Percentiles rank a stretch among this genome's conserved stretches.
These are phyloP conservation scores for Eretmocerus hayati DNA, from an alignment of 2,888 invertebrate genomes.

Conservation along the genomic window DNA sequence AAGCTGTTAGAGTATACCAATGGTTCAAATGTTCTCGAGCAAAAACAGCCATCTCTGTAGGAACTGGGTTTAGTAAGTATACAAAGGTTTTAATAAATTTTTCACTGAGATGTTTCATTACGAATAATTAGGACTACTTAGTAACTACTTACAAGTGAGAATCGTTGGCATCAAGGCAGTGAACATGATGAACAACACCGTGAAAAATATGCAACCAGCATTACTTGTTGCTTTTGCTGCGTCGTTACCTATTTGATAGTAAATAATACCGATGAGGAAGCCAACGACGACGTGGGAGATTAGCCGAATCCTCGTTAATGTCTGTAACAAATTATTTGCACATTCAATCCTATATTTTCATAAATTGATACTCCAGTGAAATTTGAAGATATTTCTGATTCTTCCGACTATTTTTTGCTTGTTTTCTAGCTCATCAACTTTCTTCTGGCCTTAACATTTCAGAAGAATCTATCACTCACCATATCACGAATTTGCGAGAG, in stretches of 20 bases:
- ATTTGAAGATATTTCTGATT: no score
- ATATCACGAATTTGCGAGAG: slow-evolving; percentile 71
- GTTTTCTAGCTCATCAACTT: neutral
- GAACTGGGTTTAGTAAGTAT: slow-evolving; percentile 60
- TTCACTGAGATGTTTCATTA: neutral
- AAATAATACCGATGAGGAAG: slow-evolving; percentile 84
- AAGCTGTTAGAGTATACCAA: slow-evolving; percentile 95
- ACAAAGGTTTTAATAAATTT: neutral
- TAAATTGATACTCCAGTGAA: no score
- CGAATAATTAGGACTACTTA: neutral
- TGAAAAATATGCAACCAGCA: slow-evolving; percentile 92
- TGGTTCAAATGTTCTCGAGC: slow-evolving; percentile 92
- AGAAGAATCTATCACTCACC: slow-evolving; percentile 27
- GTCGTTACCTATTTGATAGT: slow-evolving; percentile 88
- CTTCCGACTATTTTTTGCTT: no score
- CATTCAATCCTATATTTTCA: no score
- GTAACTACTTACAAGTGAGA: slow-evolving; percentile 77
- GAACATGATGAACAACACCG: slow-evolving; percentile 93
- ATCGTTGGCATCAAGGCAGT: slow-evolving; percentile 99
- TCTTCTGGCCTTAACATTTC: no score
- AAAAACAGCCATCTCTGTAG: slow-evolving; percentile 91
- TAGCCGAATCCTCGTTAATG: slow-evolving; percentile 81
- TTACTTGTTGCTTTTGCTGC: slow-evolving; percentile 93
- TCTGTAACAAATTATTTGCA: slow-evolving; percentile 55
- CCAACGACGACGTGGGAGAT: slow-evolving; percentile 85